Evolutionary conservation across 2,888 invertebrate species (phyloP).

Genomic region (Ormyrus labotus): DNA sequence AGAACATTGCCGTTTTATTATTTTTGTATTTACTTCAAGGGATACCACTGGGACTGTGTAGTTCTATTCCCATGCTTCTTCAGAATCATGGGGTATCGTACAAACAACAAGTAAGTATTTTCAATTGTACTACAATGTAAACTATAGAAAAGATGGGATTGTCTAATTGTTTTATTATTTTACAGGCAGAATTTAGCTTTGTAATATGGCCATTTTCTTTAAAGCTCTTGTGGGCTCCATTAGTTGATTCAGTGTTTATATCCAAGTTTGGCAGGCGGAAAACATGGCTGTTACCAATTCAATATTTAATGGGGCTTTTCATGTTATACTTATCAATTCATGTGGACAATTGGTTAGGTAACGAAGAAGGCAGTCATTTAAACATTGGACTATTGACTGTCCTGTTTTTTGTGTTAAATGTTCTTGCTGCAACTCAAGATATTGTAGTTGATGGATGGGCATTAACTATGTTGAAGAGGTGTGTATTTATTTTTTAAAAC

Average conservation of each 20-base stretch:
- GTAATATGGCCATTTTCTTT: constrained; percentile 94
- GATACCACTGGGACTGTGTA: constrained; percentile 94
- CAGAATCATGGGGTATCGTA: constrained; percentile 95
- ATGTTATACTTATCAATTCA: constrained; percentile 91
- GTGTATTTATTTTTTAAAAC: constrained; percentile 45
- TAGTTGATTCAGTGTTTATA: constrained; percentile 95
- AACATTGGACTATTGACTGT: constrained; percentile 88
- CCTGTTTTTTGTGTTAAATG: constrained; percentile 94
- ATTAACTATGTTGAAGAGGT: constrained; percentile 97
- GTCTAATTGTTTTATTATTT: constrained; percentile 60
- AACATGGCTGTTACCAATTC: constrained; percentile 95
- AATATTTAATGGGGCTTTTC: constrained; percentile 92
- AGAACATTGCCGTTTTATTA: constrained; percentile 90
- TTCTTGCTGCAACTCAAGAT: constrained; percentile 99
- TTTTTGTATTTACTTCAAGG: constrained; percentile 97
- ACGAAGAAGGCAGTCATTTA: constrained; percentile 77
- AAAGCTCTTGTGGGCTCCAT: constrained; percentile 98
- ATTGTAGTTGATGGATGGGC: constrained; percentile 99
- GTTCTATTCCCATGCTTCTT: constrained; percentile 96
- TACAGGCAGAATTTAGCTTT: constrained; percentile 93
- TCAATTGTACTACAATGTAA: neutral
- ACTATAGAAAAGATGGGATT: constrained; percentile 8
- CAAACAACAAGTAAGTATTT: constrained; percentile 85
- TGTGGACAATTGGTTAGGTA: constrained; percentile 87
- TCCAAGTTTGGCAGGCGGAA: constrained; percentile 93